Evolutionary conservation across 64 coral and sea anemone genomes (phyloP).

Genomic region (Actinia tenebrosa): DNA sequence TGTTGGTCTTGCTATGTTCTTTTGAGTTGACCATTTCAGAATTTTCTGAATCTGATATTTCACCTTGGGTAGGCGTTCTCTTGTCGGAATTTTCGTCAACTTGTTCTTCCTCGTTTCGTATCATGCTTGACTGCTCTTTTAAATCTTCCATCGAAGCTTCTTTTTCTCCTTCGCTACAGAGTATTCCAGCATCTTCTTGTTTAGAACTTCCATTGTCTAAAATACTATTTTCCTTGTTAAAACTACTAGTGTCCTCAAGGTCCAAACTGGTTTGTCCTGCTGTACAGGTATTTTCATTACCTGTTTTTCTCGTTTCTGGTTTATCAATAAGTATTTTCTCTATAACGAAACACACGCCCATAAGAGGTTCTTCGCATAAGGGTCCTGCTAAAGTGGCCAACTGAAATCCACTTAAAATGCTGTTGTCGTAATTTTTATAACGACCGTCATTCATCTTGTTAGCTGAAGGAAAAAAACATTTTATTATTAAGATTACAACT

Average conservation of each 20-base stretch:
- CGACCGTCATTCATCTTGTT: neutral
- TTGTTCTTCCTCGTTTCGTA: neutral
- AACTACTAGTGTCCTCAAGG: neutral
- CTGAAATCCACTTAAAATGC: slow-evolving; percentile 88
- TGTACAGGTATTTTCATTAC: neutral
- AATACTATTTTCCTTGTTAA: neutral
- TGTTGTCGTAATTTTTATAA: slow-evolving; percentile 79
- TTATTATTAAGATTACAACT: neutral
- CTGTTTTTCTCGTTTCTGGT: neutral
- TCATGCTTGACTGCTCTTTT: neutral
- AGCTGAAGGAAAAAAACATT: neutral
- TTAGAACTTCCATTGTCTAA: neutral
- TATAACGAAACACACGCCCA: slow-evolving; percentile 92
- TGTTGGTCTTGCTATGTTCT: neutral
- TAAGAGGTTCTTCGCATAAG: slow-evolving; percentile 90
- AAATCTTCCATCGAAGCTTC: neutral
- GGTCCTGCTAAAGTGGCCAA: slow-evolving; percentile 80
- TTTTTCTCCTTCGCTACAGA: neutral
- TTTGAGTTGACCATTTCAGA: neutral
- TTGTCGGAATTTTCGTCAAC: neutral
- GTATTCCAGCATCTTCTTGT: neutral
- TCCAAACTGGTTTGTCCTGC: slow-evolving; percentile 12
- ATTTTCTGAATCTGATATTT: neutral
- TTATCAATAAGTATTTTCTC: slow-evolving; percentile 60
- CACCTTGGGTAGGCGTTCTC: neutral